phyloP scores from a whole-genome alignment of 2,797 vertebrate genomes.

The Artibeus lituratus region DNA sequence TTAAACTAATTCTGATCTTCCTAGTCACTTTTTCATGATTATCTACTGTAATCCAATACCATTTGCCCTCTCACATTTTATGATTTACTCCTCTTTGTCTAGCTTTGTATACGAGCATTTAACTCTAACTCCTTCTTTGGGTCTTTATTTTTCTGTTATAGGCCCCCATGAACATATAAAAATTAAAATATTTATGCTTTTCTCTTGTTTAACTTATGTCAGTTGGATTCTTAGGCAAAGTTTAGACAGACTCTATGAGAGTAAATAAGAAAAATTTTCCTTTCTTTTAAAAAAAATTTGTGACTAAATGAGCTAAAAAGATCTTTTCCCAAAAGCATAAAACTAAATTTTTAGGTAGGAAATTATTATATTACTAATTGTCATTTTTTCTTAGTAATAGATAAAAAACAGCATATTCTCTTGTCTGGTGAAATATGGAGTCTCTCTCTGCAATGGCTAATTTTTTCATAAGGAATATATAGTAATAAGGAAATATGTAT shows the following conservation, averaged over 20 bases:
- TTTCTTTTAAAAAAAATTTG: neutral
- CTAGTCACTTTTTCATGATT: neutral
- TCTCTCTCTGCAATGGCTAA: neutral
- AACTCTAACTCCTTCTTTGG: neutral
- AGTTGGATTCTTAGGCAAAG: neutral
- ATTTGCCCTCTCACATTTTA: neutral
- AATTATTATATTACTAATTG: neutral
- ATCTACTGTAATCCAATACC: neutral
- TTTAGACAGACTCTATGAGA: neutral
- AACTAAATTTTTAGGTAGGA: neutral
- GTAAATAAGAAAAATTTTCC: neutral
- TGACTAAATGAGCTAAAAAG: neutral
- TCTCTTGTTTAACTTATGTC: neutral
- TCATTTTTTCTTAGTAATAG: neutral
- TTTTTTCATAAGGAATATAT: neutral
- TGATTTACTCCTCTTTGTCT: neutral
- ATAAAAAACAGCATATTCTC: neutral
- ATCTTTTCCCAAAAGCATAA: neutral
- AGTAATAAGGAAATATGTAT: neutral
- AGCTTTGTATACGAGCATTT: neutral
- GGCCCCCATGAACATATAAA: neutral
- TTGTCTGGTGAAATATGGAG: neutral
- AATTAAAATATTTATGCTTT: neutral
- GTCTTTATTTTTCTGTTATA: neutral
- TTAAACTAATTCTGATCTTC: neutral